Base-by-base conservation (phyloP, 2,113 vertebrate genomes). In the Glareola pratincola region DNA sequence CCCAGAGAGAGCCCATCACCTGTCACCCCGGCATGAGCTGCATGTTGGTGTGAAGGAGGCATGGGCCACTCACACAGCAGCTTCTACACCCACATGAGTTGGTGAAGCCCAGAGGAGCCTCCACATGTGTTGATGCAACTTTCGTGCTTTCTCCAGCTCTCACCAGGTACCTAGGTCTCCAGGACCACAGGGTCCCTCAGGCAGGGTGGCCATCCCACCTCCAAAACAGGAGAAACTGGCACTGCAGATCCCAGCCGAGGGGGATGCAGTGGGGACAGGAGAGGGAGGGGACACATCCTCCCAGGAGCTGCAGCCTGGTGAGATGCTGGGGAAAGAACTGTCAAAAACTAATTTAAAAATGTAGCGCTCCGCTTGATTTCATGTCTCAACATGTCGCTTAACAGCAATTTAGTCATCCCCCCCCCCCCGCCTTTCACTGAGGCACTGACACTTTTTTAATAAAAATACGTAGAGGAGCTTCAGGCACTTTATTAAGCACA, bases 401-500 rank as follows among this genome's bases (percentile, higher is more conserved):
- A 94, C 97, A 96, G 97, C 96, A 56, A 96, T 93, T 97, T 89
- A 97, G 94, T 90, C 85, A 91, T 76, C 68, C 71, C 79, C 81
- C 68, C 71, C 79, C 81, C 66, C 71, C 48, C 1, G 12, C 59
- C 74, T 95, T 85, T 78, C 1, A 0, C 89, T 69, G 78, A 93
- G 90, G 83, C 47, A 67, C 74, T 93, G 94, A 94, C 85, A 78
- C 68, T 90, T 95, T 92, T 88, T 92, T 71, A 92, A 97, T 95
- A 97, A 90, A 95, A 96, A 63, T 54, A 92, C 27, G 0, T 72
- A 71, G 74, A 97, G 90, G 89, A 96, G 92, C 95, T 96, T 89
- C 43, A 53, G 96, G 97, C 94, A 92, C 93, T 96, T 97, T 98
- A 98, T 98, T 98, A 98, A 97, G 95, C 51, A 12, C 96, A 93